Conservation (phyloP, 2,888 invertebrate genomes). For the Oxytorus armatus region DNA sequence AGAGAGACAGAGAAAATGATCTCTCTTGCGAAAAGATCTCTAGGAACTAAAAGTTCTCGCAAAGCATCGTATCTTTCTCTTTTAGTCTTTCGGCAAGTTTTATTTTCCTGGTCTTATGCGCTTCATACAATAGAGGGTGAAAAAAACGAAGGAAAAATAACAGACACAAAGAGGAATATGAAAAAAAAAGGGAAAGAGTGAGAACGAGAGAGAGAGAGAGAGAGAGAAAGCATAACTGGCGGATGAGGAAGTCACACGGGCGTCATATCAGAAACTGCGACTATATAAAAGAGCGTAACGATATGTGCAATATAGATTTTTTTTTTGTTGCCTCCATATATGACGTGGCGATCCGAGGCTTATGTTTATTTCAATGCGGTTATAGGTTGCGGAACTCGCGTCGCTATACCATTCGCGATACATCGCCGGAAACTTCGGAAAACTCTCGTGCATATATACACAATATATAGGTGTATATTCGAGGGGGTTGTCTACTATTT, state of each 20-base stretch:
- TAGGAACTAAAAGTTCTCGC: too few species aligned
- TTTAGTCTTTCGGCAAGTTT: neutral
- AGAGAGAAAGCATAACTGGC: conserved; percentile 34
- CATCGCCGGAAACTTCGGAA: conserved; percentile 64
- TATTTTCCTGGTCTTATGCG: neutral
- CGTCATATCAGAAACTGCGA: conserved; percentile 75
- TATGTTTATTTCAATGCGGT: conserved; percentile 81
- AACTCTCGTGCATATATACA: conserved; percentile 46
- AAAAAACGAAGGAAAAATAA: neutral
- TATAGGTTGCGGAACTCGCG: conserved; percentile 71
- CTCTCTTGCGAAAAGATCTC: too few species aligned
- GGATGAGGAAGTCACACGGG: conserved; percentile 72
- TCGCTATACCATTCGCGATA: conserved; percentile 42
- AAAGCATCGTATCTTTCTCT: too few species aligned
- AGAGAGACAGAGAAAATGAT: too few species aligned
- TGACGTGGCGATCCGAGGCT: conserved; percentile 82
- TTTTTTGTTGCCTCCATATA: conserved; percentile 69
- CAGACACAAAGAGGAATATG: neutral
- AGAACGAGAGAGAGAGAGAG: conserved; percentile 9
- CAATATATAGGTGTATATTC: neutral
- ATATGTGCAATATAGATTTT: conserved; percentile 81
- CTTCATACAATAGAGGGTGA: too few species aligned
- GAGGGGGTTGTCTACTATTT: conserved; percentile 18
- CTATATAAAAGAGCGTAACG: conserved; percentile 72
- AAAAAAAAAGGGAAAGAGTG: conserved; percentile 6